Evolutionary conservation across 2,888 invertebrate genomes (phyloP).

Genomic region (Diabrotica balteata): DNA sequence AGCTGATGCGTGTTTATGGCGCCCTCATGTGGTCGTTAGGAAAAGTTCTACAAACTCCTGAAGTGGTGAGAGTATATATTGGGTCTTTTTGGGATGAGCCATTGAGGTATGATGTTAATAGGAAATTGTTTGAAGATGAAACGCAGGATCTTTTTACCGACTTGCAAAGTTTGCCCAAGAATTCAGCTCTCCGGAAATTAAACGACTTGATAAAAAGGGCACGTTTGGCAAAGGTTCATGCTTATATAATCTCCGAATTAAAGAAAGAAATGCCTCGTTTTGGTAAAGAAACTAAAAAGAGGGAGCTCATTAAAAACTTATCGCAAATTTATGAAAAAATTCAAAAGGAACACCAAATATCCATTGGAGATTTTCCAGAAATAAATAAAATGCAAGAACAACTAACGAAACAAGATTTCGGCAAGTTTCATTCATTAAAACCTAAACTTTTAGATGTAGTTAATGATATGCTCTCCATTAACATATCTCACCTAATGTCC

Average conservation of each 20-base stretch:
- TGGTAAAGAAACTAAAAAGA: slow-evolving; percentile 95
- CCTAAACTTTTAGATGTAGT: slow-evolving; percentile 89
- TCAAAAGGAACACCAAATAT: slow-evolving; percentile 91
- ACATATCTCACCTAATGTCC: slow-evolving; percentile 93
- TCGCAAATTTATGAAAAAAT: slow-evolving; percentile 86
- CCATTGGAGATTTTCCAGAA: slow-evolving; percentile 97
- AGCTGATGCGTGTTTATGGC: slow-evolving; percentile 97
- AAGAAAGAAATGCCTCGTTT: slow-evolving; percentile 96
- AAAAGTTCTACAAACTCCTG: slow-evolving; percentile 96
- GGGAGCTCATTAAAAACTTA: slow-evolving; percentile 92
- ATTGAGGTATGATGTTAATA: slow-evolving; percentile 89
- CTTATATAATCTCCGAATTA: slow-evolving; percentile 93
- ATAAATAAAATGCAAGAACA: slow-evolving; percentile 91
- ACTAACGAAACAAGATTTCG: slow-evolving; percentile 87
- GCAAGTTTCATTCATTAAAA: slow-evolving; percentile 90
- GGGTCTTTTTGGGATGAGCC: slow-evolving; percentile 99
- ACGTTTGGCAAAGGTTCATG: slow-evolving; percentile 95
- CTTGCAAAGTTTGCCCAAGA: slow-evolving; percentile 91
- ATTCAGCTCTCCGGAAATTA: slow-evolving; percentile 94
- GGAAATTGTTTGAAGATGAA: slow-evolving; percentile 92
- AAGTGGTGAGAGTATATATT: slow-evolving; percentile 98
- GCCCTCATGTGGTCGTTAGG: slow-evolving; percentile 99
- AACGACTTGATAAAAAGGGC: slow-evolving; percentile 98
- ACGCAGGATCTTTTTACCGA: slow-evolving; percentile 94
- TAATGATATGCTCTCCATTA: slow-evolving; percentile 93